Percentiles rank a stretch among this genome's conserved stretches.
Conservation (phyloP, 2,888 invertebrate species). For the Parasteatoda lunata region DNA sequence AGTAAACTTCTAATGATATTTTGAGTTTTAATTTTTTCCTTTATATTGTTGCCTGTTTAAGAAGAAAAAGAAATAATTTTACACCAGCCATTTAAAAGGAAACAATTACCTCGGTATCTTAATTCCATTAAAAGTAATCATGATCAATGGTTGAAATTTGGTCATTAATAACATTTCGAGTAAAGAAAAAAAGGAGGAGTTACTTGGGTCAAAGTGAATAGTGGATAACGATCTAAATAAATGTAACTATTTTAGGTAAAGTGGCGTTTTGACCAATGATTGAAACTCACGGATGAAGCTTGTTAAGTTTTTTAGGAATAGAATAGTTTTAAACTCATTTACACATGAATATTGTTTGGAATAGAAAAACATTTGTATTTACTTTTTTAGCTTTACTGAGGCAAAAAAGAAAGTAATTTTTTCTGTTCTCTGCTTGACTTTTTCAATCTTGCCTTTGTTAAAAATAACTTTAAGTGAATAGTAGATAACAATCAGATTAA, state of each 20-base stretch:
- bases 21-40: not conserved
- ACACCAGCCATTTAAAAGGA: not conserved
- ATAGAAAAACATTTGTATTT: too few relatives aligned
- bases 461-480: too few relatives aligned
- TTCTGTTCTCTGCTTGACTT: too few relatives aligned
- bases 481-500: too few relatives aligned
- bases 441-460: too few relatives aligned
- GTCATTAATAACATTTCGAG: conserved; percentile 12
- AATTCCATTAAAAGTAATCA: conserved; percentile 34
- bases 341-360: too few relatives aligned
- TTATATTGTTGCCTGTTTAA: not conserved
- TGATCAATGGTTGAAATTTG: conserved; percentile 14
- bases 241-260: not conserved
- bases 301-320: too few relatives aligned
- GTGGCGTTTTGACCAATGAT: not conserved
- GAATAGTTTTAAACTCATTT: too few relatives aligned
- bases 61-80: not conserved
- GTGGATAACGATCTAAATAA: not conserved
- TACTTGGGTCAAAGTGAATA: not conserved
- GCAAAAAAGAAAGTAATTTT: too few relatives aligned
- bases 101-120: conserved; percentile 5
- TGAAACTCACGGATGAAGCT: not conserved
- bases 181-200: not conserved
- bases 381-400: too few relatives aligned
- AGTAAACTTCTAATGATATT: not conserved